Base-by-base conservation (phyloP, 1,140 invertebrate genomes). In the Agrilus planipennis region DNA sequence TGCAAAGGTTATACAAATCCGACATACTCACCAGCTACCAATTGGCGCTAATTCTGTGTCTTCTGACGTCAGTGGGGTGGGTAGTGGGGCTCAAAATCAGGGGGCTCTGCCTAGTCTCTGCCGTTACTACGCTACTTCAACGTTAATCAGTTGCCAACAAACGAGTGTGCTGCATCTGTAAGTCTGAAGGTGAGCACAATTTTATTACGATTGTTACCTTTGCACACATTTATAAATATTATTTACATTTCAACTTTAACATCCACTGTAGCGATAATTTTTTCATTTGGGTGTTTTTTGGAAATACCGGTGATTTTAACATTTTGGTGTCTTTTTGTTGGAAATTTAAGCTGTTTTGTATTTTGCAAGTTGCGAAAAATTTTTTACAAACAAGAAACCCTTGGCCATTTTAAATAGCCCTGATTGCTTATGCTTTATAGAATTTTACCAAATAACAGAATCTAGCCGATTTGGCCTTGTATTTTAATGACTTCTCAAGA, bases 21-120 rank as follows among this genome's bases (percentile, higher is more conserved):
- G 42, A n/a, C n/a, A n/a, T n/a, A n/a, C n/a, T n/a, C 42, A 39
- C 40, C 34, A 45, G 41, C 34, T 46, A 46, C 45, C 49, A 41
- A 55, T 55, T 55, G 53, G 53, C 47, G 28, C 23, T 50, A 46
- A 46, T 46, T 46, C 45, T 46, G 19, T 35, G 44, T 38, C 31
- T 46, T 41, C 38, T 49, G 44, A 55, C 53, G 53, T 55, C 48
- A 53, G 41, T 51, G 43, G 44, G 50, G 47, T 44, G 44, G 52
- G 47, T 44, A 46, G 52, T 50, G 52, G 52, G 48, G 34, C 14
- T 20, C 34, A 22, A 22, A 21, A 14, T 21, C 34, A 15, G 9
- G 15, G 34, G 34, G 30, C 30, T 36, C 19, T 36, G 20, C 20
- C 23, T 9, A 18, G 18, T 21, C 19, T 10, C 12, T 36, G 19